phyloP scores from a whole-genome alignment of 2,113 vertebrate genomes.

The Balaeniceps rex region DNA sequence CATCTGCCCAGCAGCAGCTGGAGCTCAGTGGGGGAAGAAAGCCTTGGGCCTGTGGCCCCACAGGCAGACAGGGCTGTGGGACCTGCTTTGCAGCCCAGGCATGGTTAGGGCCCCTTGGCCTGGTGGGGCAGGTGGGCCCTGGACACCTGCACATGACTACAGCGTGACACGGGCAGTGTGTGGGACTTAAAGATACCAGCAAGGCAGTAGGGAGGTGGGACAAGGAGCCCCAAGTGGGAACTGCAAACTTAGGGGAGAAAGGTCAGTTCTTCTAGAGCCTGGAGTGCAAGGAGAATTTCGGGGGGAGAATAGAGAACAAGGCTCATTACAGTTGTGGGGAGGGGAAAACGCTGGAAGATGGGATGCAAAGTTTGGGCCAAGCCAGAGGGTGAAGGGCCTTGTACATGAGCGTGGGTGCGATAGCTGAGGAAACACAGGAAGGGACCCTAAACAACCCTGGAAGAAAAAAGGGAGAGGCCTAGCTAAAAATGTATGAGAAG shows the following conservation, averaged over 20 bases:
- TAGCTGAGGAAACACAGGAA: neutral
- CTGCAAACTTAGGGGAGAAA: neutral
- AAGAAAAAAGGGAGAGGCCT: neutral
- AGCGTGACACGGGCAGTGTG: neutral
- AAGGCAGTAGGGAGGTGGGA: neutral
- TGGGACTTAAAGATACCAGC: neutral
- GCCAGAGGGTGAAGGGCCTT: neutral
- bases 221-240: neutral
- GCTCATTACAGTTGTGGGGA: neutral
- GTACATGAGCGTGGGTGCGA: too few relatives aligned
- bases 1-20: neutral
- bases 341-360: neutral
- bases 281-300: neutral
- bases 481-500: neutral
- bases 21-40: accelerated
- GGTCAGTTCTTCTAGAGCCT: neutral
- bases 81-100: neutral
- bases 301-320: neutral
- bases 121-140: neutral
- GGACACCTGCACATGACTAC: too few relatives aligned
- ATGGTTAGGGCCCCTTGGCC: neutral
- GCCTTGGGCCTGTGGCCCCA: neutral
- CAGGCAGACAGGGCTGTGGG: neutral
- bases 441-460: neutral
- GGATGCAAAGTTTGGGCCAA: neutral